Conservation (phyloP, 2,113 vertebrate species). For the Eleginops maclovinus region DNA sequence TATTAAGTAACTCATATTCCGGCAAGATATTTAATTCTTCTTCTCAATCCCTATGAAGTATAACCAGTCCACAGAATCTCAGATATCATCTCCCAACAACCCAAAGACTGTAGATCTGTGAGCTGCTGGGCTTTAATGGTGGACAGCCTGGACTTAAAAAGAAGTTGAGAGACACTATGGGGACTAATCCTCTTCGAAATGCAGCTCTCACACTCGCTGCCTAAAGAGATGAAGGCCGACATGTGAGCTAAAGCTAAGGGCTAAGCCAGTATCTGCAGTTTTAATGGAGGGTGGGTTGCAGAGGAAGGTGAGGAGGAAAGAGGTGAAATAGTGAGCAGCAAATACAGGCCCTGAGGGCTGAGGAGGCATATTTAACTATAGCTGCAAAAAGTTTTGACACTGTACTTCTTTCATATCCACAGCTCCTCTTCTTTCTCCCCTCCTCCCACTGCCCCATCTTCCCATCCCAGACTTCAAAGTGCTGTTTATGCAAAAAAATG, state of each 20-base stretch:
- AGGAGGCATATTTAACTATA: conserved; percentile 57
- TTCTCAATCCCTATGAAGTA: not conserved
- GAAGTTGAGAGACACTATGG: conserved; percentile 40
- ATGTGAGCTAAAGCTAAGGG: conserved; percentile 42
- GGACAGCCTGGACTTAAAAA: conserved; percentile 36
- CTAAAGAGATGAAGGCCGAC: conserved; percentile 60
- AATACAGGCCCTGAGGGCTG: conserved; percentile 47
- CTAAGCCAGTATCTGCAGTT: conserved; percentile 38
- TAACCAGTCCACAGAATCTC: not conserved
- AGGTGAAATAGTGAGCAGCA: conserved; percentile 58
- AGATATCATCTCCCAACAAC: not conserved
- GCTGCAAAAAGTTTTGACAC: conserved; percentile 71
- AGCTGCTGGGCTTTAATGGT: conserved; percentile 54
- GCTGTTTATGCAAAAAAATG: conserved; percentile 84
- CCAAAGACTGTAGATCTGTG: not conserved
- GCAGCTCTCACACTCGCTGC: conserved; percentile 54
- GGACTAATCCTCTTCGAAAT: conserved; percentile 54
- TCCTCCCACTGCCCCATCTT: conserved; percentile 29
- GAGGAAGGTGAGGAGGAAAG: conserved; percentile 45
- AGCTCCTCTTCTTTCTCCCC: conserved; percentile 28
- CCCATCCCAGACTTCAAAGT: conserved; percentile 84
- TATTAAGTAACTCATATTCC: no score
- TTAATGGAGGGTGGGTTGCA: conserved; percentile 29
- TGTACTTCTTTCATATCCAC: conserved; percentile 60
- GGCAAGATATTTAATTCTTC: not conserved